phyloP scores from a whole-genome alignment of 2,888 invertebrate species.

The Acleris emargana region DNA sequence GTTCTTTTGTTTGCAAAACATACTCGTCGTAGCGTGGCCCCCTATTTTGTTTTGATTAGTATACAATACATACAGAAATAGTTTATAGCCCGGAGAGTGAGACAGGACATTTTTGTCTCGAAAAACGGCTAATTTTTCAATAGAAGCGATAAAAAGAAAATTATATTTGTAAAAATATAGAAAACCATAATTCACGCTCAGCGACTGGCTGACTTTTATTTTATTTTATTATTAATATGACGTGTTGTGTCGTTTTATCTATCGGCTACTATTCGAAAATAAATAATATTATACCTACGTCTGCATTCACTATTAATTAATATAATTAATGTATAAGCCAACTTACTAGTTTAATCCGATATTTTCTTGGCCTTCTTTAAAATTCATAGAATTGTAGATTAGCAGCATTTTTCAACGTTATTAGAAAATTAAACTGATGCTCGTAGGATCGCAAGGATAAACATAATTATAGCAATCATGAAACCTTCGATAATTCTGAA shows the following conservation, averaged over 20 bases:
- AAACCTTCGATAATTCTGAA: neutral
- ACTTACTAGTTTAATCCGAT: slow-evolving; percentile 8
- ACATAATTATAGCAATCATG: neutral
- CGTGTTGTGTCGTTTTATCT: neutral
- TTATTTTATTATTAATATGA: neutral
- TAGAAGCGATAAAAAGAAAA: too few species aligned
- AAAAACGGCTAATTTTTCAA: too few species aligned
- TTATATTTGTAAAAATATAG: too few species aligned
- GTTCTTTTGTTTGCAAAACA: too few species aligned
- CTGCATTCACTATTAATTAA: slow-evolving; percentile 9
- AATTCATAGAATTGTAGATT: slow-evolving; percentile 28
- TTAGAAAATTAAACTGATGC: slow-evolving; percentile 19
- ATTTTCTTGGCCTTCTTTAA: slow-evolving; percentile 20
- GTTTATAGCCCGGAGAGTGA: too few species aligned
- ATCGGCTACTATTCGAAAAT: neutral
- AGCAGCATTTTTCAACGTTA: slow-evolving; percentile 25
- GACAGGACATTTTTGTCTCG: too few species aligned
- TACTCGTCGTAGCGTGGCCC: too few species aligned
- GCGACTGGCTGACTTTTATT: too few species aligned
- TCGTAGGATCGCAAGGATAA: neutral
- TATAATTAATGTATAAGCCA: slow-evolving; percentile 8
- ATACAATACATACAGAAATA: too few species aligned
- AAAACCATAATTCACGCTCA: too few species aligned
- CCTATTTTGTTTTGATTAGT: too few species aligned
- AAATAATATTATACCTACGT: neutral